Conservation (phyloP, 2,113 vertebrate species). For the Bufo gargarizans region DNA sequence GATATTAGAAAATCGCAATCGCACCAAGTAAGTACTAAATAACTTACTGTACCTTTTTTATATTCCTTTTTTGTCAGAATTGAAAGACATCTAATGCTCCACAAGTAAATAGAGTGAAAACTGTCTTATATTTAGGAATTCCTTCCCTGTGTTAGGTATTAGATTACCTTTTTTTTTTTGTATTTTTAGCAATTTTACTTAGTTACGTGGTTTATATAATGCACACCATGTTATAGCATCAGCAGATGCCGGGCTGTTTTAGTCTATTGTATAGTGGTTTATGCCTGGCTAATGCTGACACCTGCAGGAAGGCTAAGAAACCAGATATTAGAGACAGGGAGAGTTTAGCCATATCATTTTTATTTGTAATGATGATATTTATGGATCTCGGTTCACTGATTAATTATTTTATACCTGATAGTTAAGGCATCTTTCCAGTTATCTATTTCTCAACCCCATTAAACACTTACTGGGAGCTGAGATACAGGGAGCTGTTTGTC, state of each 20-base stretch:
- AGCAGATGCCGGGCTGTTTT: conserved; percentile 31
- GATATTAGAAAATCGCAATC: conserved; percentile 33
- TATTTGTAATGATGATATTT: neutral
- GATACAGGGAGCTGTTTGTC: neutral
- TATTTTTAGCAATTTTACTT: neutral
- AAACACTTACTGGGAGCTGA: neutral
- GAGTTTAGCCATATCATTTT: neutral
- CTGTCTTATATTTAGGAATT: neutral
- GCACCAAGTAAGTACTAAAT: conserved; percentile 66
- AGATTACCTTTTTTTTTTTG: neutral
- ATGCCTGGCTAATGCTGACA: conserved; percentile 66
- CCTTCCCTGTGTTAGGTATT: neutral
- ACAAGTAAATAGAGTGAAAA: too few relatives aligned
- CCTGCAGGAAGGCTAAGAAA: conserved; percentile 63
- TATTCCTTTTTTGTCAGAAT: neutral
- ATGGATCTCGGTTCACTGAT: neutral
- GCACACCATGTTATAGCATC: neutral
- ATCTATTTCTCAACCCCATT: neutral
- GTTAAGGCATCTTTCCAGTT: neutral
- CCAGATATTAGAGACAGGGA: neutral
- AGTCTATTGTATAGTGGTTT: conserved; percentile 32
- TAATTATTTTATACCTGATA: neutral
- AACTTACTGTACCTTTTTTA: conserved; percentile 38
- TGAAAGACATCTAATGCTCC: neutral
- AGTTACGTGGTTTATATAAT: neutral